These are phyloP conservation scores for Nyctereutes procyonoides DNA, from an alignment of 2,113 vertebrate species.

Conservation along the genomic window DNA sequence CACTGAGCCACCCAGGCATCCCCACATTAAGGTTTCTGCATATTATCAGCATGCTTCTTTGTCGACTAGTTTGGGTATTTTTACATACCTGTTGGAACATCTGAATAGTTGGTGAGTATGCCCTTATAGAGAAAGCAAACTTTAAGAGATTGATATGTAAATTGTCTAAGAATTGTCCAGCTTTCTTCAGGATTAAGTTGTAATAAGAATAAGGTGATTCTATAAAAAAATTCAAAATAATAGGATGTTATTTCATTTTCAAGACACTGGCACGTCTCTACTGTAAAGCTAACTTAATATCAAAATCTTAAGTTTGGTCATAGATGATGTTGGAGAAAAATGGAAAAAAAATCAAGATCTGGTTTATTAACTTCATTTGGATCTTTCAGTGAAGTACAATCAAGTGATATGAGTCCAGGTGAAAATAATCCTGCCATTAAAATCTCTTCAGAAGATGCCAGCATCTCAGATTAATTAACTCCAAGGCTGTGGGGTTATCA, in stretches of 20 bases:
- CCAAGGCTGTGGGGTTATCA: neutral
- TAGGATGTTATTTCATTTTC: conserved; percentile 37
- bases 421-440: conserved; percentile 13
- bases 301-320: neutral
- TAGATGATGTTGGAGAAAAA: neutral
- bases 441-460: neutral
- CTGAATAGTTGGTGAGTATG: conserved; percentile 94
- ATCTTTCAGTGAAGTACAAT: neutral
- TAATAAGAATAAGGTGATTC: conserved; percentile 95
- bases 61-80: conserved; percentile 22
- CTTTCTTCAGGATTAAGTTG: conserved; percentile 96
- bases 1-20: neutral
- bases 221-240: conserved; percentile 76
- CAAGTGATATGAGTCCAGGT: neutral
- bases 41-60: neutral
- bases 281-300: neutral
- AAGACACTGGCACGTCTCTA: neutral
- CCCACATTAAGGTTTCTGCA: neutral
- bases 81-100: conserved; percentile 95
- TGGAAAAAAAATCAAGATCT: neutral
- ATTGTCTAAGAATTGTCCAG: conserved; percentile 95
- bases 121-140: conserved; percentile 93
- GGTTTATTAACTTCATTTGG: neutral
- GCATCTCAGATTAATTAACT: neutral
- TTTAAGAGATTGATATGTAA: conserved; percentile 94